phyloP scores from a whole-genome alignment of 2,888 invertebrate genomes.

The Brachylomia viminalis region DNA sequence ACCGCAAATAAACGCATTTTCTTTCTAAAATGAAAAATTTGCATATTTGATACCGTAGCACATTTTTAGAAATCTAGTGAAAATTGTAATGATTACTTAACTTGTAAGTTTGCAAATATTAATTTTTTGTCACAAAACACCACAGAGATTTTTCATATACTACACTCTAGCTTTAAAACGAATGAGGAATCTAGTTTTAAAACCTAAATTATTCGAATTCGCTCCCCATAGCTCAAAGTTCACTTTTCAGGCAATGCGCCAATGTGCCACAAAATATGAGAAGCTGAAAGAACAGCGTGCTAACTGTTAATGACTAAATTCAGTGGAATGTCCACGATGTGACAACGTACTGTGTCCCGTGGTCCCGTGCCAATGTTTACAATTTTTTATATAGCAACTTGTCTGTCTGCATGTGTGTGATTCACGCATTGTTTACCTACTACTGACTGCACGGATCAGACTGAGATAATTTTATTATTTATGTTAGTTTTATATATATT shows the following conservation, averaged over 20 bases:
- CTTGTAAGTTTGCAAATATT: too few species aligned
- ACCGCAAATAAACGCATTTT: too few species aligned
- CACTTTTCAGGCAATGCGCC: slow-evolving; percentile 31
- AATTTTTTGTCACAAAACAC: not conserved
- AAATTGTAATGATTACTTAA: too few species aligned
- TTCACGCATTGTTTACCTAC: slow-evolving; percentile 55
- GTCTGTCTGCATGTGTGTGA: slow-evolving; percentile 31
- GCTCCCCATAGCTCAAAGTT: not conserved
- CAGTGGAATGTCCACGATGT: slow-evolving; percentile 29
- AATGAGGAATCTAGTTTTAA: not conserved
- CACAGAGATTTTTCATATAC: not conserved
- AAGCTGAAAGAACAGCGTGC: not conserved
- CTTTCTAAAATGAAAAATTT: too few species aligned
- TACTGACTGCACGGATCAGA: not conserved
- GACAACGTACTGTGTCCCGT: slow-evolving; percentile 33
- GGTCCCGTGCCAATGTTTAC: slow-evolving; percentile 63
- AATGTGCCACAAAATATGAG: not conserved
- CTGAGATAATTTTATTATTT: not conserved
- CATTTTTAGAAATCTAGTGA: too few species aligned
- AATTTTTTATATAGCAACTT: slow-evolving; percentile 40
- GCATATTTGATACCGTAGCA: too few species aligned
- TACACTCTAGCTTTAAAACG: not conserved
- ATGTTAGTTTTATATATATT: too few species aligned
- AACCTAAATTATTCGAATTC: not conserved
- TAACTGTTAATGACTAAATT: slow-evolving; percentile 10